These are phyloP conservation scores for Nasalis larvatus DNA, from an alignment of 2,113 vertebrate genomes.

Conservation along the genomic window DNA sequence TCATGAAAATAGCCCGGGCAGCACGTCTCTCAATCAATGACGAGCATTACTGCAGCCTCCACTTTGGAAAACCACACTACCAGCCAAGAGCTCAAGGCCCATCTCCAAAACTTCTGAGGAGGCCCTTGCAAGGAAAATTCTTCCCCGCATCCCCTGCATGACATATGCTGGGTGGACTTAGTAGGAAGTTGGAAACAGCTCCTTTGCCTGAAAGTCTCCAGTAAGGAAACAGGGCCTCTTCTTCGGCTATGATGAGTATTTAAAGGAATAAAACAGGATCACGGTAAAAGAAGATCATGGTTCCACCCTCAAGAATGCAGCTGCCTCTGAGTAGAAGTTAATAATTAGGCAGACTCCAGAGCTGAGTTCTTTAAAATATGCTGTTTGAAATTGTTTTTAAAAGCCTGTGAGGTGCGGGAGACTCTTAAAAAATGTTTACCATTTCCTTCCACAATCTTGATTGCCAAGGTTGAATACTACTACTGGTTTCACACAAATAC, in stretches of 20 bases:
- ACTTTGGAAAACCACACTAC: constrained; percentile 81
- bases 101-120: constrained; percentile 82
- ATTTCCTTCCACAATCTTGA: neutral
- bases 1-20: constrained; percentile 58
- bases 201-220: neutral
- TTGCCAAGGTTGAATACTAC: neutral
- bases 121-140: constrained; percentile 82
- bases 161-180: constrained; percentile 46
- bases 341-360: neutral
- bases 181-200: neutral
- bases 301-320: neutral
- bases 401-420: neutral
- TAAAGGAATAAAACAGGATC: neutral
- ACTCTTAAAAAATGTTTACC: neutral
- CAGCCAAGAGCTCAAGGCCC: constrained; percentile 82
- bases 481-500: neutral
- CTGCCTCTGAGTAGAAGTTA: neutral
- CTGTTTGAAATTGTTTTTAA: neutral
- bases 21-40: constrained; percentile 81
- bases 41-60: constrained; percentile 69
- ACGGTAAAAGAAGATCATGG: neutral
- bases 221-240: neutral
- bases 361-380: neutral
- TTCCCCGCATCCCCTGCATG: constrained; percentile 66
- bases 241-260: neutral